phyloP scores from a whole-genome alignment of 2,113 vertebrate genomes.

The Forbesichthys agassizii region DNA sequence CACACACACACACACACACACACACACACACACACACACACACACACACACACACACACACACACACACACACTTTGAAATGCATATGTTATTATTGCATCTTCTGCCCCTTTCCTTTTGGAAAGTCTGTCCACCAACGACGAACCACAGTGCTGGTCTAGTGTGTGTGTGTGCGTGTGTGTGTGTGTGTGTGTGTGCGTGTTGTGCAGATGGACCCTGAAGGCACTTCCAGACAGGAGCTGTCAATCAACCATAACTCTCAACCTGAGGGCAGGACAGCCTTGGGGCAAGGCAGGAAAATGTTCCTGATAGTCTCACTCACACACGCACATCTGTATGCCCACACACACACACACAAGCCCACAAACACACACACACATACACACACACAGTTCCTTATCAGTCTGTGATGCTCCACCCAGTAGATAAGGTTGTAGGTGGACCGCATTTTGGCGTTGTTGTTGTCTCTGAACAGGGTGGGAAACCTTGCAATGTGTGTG shows the following conservation, averaged over 20 bases:
- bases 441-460: conserved; percentile 28
- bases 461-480: conserved; percentile 25
- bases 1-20: too few species aligned
- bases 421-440: conserved; percentile 43
- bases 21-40: too few species aligned
- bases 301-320: conserved; percentile 15
- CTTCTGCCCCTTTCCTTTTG: not conserved
- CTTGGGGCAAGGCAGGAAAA: conserved; percentile 15
- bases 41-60: too few species aligned
- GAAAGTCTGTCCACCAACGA: not conserved
- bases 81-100: not conserved
- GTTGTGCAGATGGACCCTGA: conserved; percentile 1
- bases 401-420: conserved; percentile 20
- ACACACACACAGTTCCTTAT: conserved; percentile 20
- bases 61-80: not conserved
- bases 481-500: conserved; percentile 10
- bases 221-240: conserved; percentile 25
- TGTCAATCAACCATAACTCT: conserved; percentile 24
- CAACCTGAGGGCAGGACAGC: conserved; percentile 27
- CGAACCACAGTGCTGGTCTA: not conserved
- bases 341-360: conserved; percentile 8
- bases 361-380: conserved; percentile 16
- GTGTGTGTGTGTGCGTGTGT: not conserved
- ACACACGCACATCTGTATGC: not conserved
- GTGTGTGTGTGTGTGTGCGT: conserved; percentile 10